Evolutionary conservation across 2,113 vertebrate genomes (phyloP), one percentile per base, ranked within the genome.

Genomic region (Candoia aspera): DNA sequence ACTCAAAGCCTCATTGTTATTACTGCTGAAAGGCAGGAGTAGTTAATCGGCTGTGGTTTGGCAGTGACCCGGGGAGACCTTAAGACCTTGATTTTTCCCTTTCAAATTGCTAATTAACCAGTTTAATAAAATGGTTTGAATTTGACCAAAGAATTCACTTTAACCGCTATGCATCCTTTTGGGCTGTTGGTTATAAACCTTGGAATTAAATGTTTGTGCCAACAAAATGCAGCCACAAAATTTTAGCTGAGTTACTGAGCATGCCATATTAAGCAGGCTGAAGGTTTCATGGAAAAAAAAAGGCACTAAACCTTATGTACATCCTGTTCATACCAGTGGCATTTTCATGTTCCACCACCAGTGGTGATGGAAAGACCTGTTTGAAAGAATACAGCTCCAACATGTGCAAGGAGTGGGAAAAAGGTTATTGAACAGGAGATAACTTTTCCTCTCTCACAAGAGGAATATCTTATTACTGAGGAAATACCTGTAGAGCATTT

Each of bases 1-100:
- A 96, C 93, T 93, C 95, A 96, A 96, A 97, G 93, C 94, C 96
- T 92, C 92, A 0, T 96, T 94, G 94, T 95, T 96, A 96, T 96
- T 96, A 95, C 96, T 97, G 96, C 95, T 97, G 97, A 97, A 97
- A 97, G 95, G 93, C 95, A 95, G 92, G 92, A 96, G 96, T 94
- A 96, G 96, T 97, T 97, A 97, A 97, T 95, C 96, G 95, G 95
- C 95, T 97, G 96, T 0, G 96, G 96, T 95, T 97, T 97, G 96
- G 96, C 96, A 95, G 94, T 95, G 96, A 95, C 96, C 96, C 89
- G 90, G 60, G 93, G 94, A 96, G 95, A 97, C 96, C 95, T 0
- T 92, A 94, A 94, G 95, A 96, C 95, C 95, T 93, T 0, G 8
- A 58, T 91, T 93, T 87, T 42, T 0, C 90, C 87, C 89, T 95